Evolutionary conservation across 2,797 vertebrate species (phyloP), one percentile per base, ranked within the genome.

Genomic region (Alectoris magna): DNA sequence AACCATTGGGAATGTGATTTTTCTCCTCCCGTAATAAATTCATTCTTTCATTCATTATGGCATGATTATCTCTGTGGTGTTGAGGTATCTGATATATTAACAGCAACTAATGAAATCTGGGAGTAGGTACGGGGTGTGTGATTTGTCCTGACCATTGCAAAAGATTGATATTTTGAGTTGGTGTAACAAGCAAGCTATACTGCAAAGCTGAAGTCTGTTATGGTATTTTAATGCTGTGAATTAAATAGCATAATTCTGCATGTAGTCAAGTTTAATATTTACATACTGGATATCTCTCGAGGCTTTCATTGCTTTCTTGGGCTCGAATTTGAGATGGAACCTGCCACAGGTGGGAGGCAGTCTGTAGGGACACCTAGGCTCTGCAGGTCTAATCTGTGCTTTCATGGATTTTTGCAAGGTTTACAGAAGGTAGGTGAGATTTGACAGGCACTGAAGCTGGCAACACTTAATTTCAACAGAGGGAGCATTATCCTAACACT

Each of bases 401-500:
- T 69, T 76, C 31, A 21, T 1, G 3, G 53, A 71, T 67, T 81
- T 86, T 60, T 86, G 48, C 3, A 2, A 26, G 9, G 48, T 67
- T 91, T 89, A 73, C 59, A 84, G 39, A 91, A 93, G 24, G 44
- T 29, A 68, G 27, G 34, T 29, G 69, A 87, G 70, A 85, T 85
- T 73, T 39, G 14, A 69, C 36, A 70, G 70, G n/a, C 49, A 66
- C 21, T 11, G 5, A 81, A 86, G 69, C 43, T 9, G 4, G 63
- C 71, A 79, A 76, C 56, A 48, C 60, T 78, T 81, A 11, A 87
- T 87, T 95, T 93, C 84, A 79, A 84, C 67, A 88, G 80, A 86
- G 78, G 69, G 41, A 94, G 34, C 41, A 31, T 77, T 94, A 88
- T 79, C 80, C 77, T 93, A 93, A 94, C 53, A 82, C 91, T 90